Evolutionary conservation across 2,113 vertebrate genomes (phyloP), one percentile per base, ranked within the genome.

Genomic region (Pongo pygmaeus): DNA sequence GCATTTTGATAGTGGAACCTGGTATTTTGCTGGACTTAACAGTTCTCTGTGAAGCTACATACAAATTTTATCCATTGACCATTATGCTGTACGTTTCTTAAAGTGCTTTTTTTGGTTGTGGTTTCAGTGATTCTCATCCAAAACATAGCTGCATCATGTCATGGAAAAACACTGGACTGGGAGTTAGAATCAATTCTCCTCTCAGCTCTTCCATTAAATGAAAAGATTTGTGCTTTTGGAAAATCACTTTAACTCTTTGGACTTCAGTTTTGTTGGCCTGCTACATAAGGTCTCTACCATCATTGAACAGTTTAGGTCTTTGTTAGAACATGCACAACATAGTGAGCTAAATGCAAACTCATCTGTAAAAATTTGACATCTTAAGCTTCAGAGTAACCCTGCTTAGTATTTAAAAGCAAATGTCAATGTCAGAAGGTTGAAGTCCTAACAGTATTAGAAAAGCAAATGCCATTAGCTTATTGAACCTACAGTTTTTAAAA

Each of bases 51-150:
- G 89, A 95, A 95, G 61, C 17, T 78, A 17, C 13, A 4, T 87
- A 52, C 38, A 93, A 79, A 91, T 85, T 96, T 93, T 92, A 74
- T 95, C 64, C 43, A 64, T 94, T 96, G 92, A 59, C 77, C 57
- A 35, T 72, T 89, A 92, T 91, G 27, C 50, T 74, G 69, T 69
- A 83, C 30, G 61, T 91, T 95, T 97, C 72, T 95, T 93, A 88
- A 93, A 97, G 96, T 83, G 40, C 74, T 96, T 35, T 94, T 97
- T 97, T 93, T 96, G 93, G 93, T 96, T 94, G 92, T 96, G 95
- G 89, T 94, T 95, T 97, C 46, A 91, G 59, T 74, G 86, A 97
- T 91, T 94, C 83, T 94, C 32, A 91, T 91, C 79, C 86, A 95
- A 93, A 96, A 95, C 23, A 57, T 30, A 94, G 92, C 74, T 86